Base-by-base conservation (phyloP, 2,888 invertebrate genomes). In the Mythimna vitellina region DNA sequence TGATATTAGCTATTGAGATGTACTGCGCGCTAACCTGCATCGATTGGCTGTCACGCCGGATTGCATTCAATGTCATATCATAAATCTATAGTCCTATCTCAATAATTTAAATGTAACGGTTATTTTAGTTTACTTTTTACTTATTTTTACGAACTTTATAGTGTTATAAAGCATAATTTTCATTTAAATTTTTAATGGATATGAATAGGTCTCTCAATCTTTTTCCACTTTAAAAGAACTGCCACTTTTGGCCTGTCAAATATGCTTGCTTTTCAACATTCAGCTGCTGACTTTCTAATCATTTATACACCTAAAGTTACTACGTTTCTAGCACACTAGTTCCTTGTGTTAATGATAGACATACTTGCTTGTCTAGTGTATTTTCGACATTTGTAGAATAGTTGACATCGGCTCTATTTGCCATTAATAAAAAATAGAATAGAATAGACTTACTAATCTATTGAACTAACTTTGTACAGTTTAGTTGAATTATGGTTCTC, bases 11-110 rank as follows among this genome's bases (percentile, higher is more conserved):
- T 25, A 46, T 63, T 70, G 70, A 84, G 70, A 84, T 81, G 67
- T 84, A 70, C 70, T 81, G 78, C 71, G 84, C 38, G 77, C 42
- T 67, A 63, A 35, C 42, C 29, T 77, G 78, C 86, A 84, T 83
- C 78, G 82, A 86, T 81, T 86, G 60, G 51, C 58, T 58, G 69
- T 66, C 75, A 65, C 61, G 49, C 64, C 54, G 70, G 73, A 64
- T 70, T 84, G 78, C 80, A 78, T 83, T 79, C 74, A 78, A 82
- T 79, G 83, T 83, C 80, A 83, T 56, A 83, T 57, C 29, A 38
- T 65, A 54, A 42, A 65, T 82, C 38, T 65, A 20, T 65, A 53
- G 25, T 22, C 56, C 3, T 51, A 49, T 62, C 38, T 57, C 51
- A 38, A 76, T 61, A 5, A 75, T 80, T 73, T 51, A 22, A 49